Base-by-base conservation (phyloP, 2,797 vertebrate genomes). In the Sus cebifrons region DNA sequence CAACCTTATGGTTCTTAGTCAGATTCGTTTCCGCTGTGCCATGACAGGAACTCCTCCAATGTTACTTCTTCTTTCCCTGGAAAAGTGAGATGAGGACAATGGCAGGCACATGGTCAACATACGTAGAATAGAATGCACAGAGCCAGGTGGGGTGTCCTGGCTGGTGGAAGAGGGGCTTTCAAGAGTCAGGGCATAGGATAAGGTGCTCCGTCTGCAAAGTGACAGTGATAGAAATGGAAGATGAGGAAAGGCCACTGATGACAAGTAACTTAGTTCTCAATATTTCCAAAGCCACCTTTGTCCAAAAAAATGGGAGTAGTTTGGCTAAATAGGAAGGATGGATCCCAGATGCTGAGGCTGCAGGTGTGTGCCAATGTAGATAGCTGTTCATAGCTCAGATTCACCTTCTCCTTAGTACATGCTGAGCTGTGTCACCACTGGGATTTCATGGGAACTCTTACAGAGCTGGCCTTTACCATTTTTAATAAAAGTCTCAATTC, bases 391-490 rank as follows among this genome's bases (percentile, higher is more conserved):
- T 14, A 36, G 49, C 73, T 74, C 58, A 56, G 12, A 6, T 58
- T 56, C 25, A 11, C 21, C 27, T 29, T 67, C 40, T 71, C 52
- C 73, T 44, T 40, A 17, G 56, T 68, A 70, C 15, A 32, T 9
- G 25, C 21, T 62, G 4, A 21, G 9, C 4, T 3, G 25, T 14
- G 67, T 82, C 67, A 75, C 56, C 18, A 12, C 20, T 4, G 20
- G 1, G 7, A 44, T 40, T 52, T 62, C 68, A 32, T 21, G 29
- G 64, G 29, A 84, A 70, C 40, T 44, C 67, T 52, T n/a, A 74
- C 21, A 93, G 60, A 73, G 36, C 15, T 56, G 58, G 58, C 5
- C 78, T 93, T 95, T 58, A 58, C 32, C 15, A 81, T 40, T 87
- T 84, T 84, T 17, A 62, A 40, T 73, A 79, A 91, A 89, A 56